A percentile compares a stretch with the other conserved stretches of the same genome.
Conservation (phyloP, 2,888 invertebrate species). For the Drosophila diplacantha region DNA sequence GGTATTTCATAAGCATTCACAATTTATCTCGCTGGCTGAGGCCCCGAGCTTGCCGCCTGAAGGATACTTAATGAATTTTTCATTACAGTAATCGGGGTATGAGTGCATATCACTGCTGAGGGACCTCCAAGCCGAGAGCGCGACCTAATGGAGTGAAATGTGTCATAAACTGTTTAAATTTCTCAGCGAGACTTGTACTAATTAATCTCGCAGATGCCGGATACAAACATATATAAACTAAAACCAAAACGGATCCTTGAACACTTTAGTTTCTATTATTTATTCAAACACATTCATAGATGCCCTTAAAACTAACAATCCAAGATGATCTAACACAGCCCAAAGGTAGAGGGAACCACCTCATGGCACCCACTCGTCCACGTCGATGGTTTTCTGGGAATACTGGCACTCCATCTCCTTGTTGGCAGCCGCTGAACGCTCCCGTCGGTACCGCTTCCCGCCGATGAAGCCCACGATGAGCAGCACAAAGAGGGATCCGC, state of each 20-base stretch:
- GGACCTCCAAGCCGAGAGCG: constrained; percentile 34
- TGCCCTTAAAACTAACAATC: constrained; percentile 42
- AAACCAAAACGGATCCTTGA: neutral
- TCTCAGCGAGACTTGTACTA: neutral
- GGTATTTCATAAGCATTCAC: constrained; percentile 25
- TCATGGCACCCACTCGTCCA: constrained; percentile 56
- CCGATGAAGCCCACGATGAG: constrained; percentile 43
- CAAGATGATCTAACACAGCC: constrained; percentile 57
- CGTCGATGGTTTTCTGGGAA: constrained; percentile 55
- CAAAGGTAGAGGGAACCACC: constrained; percentile 6
- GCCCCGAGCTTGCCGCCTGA: constrained; percentile 8
- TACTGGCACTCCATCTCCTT: constrained; percentile 54
- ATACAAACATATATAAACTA: neutral
- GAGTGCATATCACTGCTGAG: constrained; percentile 54
- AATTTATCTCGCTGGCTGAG: constrained; percentile 13
- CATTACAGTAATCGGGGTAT: constrained; percentile 49
- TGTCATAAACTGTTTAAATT: constrained; percentile 31
- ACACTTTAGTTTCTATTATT: constrained; percentile 20
- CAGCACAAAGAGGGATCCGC: constrained; percentile 45
- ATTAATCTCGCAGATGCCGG: neutral
- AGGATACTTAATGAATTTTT: constrained; percentile 50
- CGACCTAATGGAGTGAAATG: constrained; percentile 9
- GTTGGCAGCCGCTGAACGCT: constrained; percentile 16
- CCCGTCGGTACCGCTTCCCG: constrained; percentile 24
- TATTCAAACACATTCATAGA: constrained; percentile 27